A percentile compares a stretch with the other conserved stretches of the same genome.
Conservation (phyloP, 2,888 invertebrate genomes). For the Drosophila fulvimacula region DNA sequence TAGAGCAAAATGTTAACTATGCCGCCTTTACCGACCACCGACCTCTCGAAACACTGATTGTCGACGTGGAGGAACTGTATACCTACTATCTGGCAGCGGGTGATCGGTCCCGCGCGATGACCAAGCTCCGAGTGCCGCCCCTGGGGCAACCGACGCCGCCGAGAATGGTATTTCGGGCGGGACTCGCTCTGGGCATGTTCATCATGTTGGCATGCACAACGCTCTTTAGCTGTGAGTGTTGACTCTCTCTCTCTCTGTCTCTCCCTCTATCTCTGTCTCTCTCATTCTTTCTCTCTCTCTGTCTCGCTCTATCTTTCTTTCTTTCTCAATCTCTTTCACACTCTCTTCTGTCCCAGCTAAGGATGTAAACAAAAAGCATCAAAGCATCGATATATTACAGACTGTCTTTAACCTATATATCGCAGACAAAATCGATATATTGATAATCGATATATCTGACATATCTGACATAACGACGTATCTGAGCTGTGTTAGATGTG, state of each 20-base stretch:
- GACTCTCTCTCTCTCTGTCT: not conserved
- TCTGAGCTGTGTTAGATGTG: no score
- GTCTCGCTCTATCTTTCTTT: not conserved
- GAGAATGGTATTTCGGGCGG: slow-evolving; percentile 97
- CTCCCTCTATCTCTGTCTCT: not conserved
- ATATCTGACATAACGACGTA: no score
- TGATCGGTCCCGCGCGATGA: slow-evolving; percentile 97
- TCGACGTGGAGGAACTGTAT: slow-evolving; percentile 94
- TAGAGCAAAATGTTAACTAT: slow-evolving; percentile 92
- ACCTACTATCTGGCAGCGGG: slow-evolving; percentile 94
- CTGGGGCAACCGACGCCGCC: slow-evolving; percentile 93
- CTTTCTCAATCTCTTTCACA: not conserved
- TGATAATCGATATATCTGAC: no score
- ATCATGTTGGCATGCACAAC: slow-evolving; percentile 93
- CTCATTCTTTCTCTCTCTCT: not conserved
- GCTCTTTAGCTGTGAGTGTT: slow-evolving; percentile 90
- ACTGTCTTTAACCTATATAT: not conserved
- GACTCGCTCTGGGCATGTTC: slow-evolving; percentile 96
- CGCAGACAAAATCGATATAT: not conserved
- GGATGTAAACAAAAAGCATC: slow-evolving; percentile 4
- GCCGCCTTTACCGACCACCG: slow-evolving; percentile 50
- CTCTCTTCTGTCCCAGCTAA: not conserved
- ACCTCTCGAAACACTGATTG: slow-evolving; percentile 86
- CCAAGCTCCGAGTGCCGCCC: slow-evolving; percentile 97
- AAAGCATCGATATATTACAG: no score